Conservation (phyloP, 2,797 vertebrate genomes). For the Synaphobranchus kaupii region DNA sequence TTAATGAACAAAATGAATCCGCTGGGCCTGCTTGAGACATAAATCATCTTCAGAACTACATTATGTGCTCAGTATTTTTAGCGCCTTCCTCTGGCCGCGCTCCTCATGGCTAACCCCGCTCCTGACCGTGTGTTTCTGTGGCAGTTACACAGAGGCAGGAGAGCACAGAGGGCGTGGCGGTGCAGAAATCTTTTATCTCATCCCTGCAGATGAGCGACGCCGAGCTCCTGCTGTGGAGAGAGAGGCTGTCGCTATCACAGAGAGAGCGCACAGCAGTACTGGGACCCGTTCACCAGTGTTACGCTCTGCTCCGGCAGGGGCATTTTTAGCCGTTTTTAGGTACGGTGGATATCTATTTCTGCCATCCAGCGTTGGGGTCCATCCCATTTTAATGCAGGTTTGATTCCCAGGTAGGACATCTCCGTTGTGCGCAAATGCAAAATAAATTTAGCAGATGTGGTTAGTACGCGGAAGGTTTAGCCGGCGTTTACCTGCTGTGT, state of each 20-base stretch:
- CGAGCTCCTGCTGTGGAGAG: not conserved
- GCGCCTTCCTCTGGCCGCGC: not conserved
- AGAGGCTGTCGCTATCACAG: not conserved
- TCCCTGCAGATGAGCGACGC: conserved; percentile 53
- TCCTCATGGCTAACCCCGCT: not conserved
- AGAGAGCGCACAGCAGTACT: not conserved
- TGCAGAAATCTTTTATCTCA: conserved; percentile 67
- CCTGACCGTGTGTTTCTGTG: conserved; percentile 6
- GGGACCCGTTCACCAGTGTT: not conserved
- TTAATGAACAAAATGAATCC: not conserved
- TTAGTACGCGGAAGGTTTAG: not conserved
- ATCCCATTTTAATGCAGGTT: not conserved
- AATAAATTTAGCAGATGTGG: not conserved
- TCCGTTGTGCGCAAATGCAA: not conserved
- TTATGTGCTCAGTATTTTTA: not conserved
- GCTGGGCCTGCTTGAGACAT: not conserved
- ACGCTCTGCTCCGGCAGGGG: not conserved
- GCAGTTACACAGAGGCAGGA: conserved; percentile 42
- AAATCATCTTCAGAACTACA: not conserved
- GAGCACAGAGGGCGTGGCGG: conserved; percentile 63
- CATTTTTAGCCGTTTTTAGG: not conserved
- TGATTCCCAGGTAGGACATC: too few species aligned
- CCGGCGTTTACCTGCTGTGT: not conserved
- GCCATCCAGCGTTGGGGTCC: not conserved
- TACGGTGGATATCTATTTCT: not conserved